Evolutionary conservation across 2,888 invertebrate genomes (phyloP).

Genomic region (Sthenelais limicola): DNA sequence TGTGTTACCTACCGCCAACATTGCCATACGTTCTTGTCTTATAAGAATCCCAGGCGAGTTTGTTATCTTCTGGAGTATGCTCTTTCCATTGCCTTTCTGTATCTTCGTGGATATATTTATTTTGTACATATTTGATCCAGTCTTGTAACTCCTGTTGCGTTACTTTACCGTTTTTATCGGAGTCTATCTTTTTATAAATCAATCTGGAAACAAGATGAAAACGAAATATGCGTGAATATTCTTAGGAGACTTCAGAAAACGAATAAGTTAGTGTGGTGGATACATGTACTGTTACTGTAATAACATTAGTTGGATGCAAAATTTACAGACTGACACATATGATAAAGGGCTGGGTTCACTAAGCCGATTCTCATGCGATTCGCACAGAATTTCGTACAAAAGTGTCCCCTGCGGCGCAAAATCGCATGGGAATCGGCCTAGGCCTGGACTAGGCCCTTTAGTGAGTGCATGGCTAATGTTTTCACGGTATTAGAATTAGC

Average conservation of each 20-base stretch:
- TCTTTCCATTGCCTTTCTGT: slow-evolving; percentile 94
- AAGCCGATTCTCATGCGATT: no score
- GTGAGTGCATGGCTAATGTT: no score
- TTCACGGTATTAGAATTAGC: no score
- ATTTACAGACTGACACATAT: no score
- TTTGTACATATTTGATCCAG: slow-evolving; percentile 96
- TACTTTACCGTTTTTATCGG: slow-evolving; percentile 65
- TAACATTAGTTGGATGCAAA: no score
- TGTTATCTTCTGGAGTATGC: slow-evolving; percentile 85
- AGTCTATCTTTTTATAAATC: slow-evolving; percentile 95
- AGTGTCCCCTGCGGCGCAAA: no score
- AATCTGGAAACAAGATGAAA: slow-evolving; percentile 76
- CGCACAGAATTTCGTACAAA: no score
- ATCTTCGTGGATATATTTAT: slow-evolving; percentile 91
- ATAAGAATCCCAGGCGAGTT: slow-evolving; percentile 86
- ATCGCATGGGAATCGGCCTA: no score
- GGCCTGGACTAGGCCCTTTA: no score
- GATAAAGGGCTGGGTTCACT: no score
- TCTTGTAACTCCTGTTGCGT: slow-evolving; percentile 91
- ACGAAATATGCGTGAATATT: slow-evolving; percentile 21
- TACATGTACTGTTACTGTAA: no score
- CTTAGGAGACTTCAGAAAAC: neutral
- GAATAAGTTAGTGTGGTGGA: neutral
- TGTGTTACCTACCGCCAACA: slow-evolving; percentile 49
- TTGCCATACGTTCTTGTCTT: slow-evolving; percentile 90